These are phyloP conservation scores for Diarsia brunnea DNA, from an alignment of 2,888 invertebrate species.

Conservation along the genomic window DNA sequence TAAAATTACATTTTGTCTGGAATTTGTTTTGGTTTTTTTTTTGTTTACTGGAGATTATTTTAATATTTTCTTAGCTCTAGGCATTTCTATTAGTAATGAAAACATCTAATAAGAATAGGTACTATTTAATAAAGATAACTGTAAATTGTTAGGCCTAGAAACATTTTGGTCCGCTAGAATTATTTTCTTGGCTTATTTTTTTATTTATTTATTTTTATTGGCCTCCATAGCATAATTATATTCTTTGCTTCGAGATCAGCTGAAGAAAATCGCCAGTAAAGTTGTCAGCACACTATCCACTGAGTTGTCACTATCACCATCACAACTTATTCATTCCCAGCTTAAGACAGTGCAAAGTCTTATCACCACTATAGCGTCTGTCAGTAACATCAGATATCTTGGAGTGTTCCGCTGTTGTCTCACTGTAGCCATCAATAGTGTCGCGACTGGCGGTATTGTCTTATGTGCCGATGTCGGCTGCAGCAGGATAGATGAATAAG, in stretches of 20 bases:
- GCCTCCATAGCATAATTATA: background rate
- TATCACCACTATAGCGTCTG: slow-evolving; percentile 6
- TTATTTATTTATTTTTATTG: no score
- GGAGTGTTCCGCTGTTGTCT: slow-evolving; percentile 38
- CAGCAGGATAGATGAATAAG: slow-evolving; percentile 35
- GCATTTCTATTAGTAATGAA: background rate
- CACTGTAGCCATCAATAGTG: slow-evolving; percentile 39
- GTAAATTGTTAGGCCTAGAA: background rate
- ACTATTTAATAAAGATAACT: background rate
- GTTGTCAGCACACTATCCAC: background rate
- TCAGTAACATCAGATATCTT: slow-evolving; percentile 59
- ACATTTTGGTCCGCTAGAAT: background rate
- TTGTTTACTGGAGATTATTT: background rate
- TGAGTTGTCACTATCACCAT: background rate
- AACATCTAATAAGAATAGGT: no score
- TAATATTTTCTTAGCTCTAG: background rate
- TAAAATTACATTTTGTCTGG: slow-evolving; percentile 35
- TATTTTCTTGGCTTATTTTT: background rate
- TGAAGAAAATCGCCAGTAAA: background rate
- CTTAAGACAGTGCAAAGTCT: slow-evolving; percentile 25
- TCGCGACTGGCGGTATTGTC: slow-evolving; percentile 32
- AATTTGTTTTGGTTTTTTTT: slow-evolving; percentile 23
- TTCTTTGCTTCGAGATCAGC: background rate
- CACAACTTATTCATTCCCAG: slow-evolving; percentile 6
- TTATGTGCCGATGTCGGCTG: background rate